These are phyloP conservation scores for Okapia johnstoni DNA, from an alignment of 2,113 vertebrate species.

Conservation along the genomic window DNA sequence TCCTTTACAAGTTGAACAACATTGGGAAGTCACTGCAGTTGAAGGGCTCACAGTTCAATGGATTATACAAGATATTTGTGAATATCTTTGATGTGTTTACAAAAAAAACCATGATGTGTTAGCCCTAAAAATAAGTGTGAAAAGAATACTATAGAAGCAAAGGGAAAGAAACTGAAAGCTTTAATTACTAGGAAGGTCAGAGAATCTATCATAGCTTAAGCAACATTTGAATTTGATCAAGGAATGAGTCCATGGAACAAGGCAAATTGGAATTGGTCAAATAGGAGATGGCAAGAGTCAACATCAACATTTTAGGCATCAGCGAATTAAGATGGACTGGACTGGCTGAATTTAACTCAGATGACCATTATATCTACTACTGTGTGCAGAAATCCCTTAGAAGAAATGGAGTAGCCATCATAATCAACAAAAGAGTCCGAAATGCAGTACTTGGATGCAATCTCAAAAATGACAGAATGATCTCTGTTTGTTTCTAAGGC, in stretches of 20 bases:
- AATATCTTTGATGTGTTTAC: not conserved
- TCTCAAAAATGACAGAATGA: not conserved
- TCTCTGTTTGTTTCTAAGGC: not conserved
- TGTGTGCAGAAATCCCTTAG: not conserved
- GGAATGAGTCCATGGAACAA: not conserved
- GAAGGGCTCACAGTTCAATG: not conserved
- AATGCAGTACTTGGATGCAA: not conserved
- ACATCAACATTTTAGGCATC: not conserved
- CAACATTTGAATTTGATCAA: not conserved
- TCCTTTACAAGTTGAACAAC: not conserved
- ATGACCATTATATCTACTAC: not conserved
- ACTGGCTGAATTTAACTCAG: not conserved
- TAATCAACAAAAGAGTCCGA: not conserved
- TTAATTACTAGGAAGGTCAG: not conserved
- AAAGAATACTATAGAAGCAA: not conserved
- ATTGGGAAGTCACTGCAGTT: not conserved
- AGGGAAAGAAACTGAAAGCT: not conserved
- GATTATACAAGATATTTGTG: not conserved
- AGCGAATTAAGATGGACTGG: not conserved
- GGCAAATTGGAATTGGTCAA: not conserved
- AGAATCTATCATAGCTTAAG: not conserved
- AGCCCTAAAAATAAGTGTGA: not conserved
- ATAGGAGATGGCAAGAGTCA: not conserved
- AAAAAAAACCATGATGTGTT: not conserved
- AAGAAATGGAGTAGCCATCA: not conserved